Base-by-base conservation (phyloP, 1,140 invertebrate species). In the Nasonia longicornis region DNA sequence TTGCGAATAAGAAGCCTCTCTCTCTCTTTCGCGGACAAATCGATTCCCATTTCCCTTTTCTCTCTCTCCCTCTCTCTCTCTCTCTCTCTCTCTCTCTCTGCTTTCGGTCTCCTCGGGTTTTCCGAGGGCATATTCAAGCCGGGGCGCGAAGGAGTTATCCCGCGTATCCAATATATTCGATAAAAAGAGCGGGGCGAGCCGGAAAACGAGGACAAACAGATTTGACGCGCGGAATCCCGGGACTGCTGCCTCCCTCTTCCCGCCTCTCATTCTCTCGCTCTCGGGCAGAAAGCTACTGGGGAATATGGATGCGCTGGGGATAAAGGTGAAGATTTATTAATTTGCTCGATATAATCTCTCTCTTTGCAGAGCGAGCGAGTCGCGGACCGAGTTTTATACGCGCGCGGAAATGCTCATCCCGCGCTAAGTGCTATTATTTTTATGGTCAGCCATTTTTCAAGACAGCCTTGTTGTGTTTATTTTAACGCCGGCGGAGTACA, bases 281-380 rank as follows among this genome's bases (percentile, higher is more conserved):
- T 38, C 63, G 22, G 42, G 66, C 42, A 70, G 31, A 70, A 52
- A 77, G 42, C 64, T n/a, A 52, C 38, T 11, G 3, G 1, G n/a
- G 42, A 77, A 77, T 77, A 77, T 58, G 35, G 45, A 70, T 78
- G 26, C 26, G 26, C 26, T 10, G 45, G 52, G 52, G 29, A 78
- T 78, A 70, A 70, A 78, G 67, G 76, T 35, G 67, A 78, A 58
- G 76, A 78, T 78, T 70, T 78, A 78, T 78, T 78, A 78, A 78
- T 78, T 78, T 78, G 66, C 45, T 70, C 20, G 29, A 16, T 70
- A 12, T 70, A 52, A 8, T 35, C 66, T 70, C 67, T 42, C 22
- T 35, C 14, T 70, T 70, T 69, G 16, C 35, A n/a, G 26, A 26
- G 26, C 26, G 64, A 12, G 12, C 12, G 75, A 20, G 42, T 29